A percentile compares a stretch with the other conserved stretches of the same genome.
These are phyloP conservation scores for Prinia subflava DNA, from an alignment of 2,113 vertebrate species.

Conservation along the genomic window DNA sequence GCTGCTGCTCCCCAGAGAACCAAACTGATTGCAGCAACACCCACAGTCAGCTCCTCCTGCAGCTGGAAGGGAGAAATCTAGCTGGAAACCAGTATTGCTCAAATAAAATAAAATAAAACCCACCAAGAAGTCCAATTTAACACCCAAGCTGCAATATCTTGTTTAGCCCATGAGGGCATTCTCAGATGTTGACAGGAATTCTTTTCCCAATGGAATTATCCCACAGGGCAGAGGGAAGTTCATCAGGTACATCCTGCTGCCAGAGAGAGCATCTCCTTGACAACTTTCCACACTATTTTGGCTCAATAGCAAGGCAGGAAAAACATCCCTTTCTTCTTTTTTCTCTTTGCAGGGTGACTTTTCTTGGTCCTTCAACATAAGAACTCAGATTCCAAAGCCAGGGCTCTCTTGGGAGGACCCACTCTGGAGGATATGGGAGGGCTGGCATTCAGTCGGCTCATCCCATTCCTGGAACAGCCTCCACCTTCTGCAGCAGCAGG, in stretches of 20 bases:
- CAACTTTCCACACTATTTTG: not conserved
- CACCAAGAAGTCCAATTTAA: not conserved
- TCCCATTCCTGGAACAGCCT: not conserved
- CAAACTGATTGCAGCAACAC: not conserved
- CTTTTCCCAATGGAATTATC: not conserved
- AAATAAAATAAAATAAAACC: not conserved
- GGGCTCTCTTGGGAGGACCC: accelerated
- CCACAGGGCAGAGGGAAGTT: not conserved
- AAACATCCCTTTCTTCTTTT: not conserved
- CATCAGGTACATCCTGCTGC: not conserved
- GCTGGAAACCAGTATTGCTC: not conserved
- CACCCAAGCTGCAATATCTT: not conserved
- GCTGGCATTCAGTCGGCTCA: accelerated
- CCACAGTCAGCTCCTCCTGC: not conserved
- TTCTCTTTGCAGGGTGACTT: not conserved
- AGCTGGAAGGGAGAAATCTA: not conserved
- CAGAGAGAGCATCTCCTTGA: not conserved
- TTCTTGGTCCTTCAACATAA: not conserved
- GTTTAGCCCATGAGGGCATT: not conserved
- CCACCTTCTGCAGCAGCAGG: not conserved
- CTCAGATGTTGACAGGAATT: not conserved
- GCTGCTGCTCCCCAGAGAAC: not conserved
- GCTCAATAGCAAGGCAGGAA: not conserved
- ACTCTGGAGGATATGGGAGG: not conserved
- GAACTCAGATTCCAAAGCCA: not conserved